Conservation (phyloP, 2,113 vertebrate genomes). For the Aythya baeri region DNA sequence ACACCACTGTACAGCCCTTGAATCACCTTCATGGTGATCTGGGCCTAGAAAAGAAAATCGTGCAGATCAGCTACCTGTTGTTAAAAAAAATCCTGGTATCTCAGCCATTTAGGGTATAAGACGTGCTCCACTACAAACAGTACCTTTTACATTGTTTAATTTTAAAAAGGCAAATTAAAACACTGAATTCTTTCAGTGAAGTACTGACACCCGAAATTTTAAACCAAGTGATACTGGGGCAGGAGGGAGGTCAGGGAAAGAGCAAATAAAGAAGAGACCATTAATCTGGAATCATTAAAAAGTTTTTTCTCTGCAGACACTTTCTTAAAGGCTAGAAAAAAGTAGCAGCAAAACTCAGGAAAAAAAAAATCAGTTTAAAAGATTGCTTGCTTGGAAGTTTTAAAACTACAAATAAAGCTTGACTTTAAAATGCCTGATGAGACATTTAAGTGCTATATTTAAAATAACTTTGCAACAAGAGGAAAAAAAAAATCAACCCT, state of each 20-base stretch:
- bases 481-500: accelerated
- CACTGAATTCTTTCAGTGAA: background rate
- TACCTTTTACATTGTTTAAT: accelerated
- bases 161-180: background rate
- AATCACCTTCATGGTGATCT: conserved; percentile 99
- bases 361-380: background rate
- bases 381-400: background rate
- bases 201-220: background rate
- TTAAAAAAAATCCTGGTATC: background rate
- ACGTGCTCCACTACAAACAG: background rate
- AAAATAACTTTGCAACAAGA: background rate
- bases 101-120: background rate
- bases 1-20: conserved; percentile 95
- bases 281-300: accelerated
- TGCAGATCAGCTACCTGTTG: background rate
- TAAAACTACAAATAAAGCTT: background rate
- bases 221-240: background rate
- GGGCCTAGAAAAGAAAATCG: conserved; percentile 76
- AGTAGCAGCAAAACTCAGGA: background rate
- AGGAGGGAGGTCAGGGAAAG: background rate
- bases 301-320: background rate
- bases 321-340: background rate
- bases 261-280: background rate
- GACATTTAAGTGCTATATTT: background rate
- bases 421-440: background rate